phyloP scores from a whole-genome alignment of 1,140 invertebrate species.

The Nephotettix cincticeps region DNA sequence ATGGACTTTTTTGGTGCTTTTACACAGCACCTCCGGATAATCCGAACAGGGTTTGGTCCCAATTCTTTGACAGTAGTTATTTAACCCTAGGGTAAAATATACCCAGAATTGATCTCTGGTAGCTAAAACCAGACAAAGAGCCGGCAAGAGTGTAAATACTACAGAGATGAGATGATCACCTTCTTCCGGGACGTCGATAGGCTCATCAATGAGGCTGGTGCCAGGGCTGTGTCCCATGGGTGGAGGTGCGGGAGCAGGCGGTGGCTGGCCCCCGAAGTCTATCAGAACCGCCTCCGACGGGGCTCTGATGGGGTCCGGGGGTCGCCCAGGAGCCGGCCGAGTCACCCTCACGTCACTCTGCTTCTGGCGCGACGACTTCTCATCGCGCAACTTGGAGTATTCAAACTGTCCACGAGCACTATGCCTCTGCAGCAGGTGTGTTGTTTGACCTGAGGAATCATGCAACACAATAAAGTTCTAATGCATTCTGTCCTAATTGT shows the following conservation, averaged over 20 bases:
- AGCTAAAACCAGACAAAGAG: too few relatives aligned
- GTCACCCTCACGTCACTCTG: neutral
- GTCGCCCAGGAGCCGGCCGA: slow-evolving; percentile 35
- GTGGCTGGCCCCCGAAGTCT: slow-evolving; percentile 39
- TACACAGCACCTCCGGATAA: too few relatives aligned
- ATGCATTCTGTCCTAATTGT: too few relatives aligned
- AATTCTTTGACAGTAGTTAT: too few relatives aligned
- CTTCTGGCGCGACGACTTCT: slow-evolving; percentile 46
- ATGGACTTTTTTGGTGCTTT: too few relatives aligned
- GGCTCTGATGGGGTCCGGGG: slow-evolving; percentile 30
- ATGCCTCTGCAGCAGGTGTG: slow-evolving; percentile 30
- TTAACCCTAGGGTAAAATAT: too few relatives aligned
- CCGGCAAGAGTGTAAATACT: too few relatives aligned
- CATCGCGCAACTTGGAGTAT: slow-evolving; percentile 73
- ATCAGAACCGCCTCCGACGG: slow-evolving; percentile 31
- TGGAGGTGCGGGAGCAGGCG: neutral
- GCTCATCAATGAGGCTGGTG: slow-evolving; percentile 60
- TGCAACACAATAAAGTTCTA: neutral
- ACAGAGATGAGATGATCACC: too few relatives aligned
- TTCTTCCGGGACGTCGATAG: slow-evolving; percentile 58
- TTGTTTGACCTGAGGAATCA: neutral
- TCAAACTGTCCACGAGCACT: slow-evolving; percentile 64
- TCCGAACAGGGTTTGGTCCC: too few relatives aligned
- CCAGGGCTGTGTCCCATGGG: neutral
- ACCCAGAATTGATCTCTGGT: too few relatives aligned